Evolutionary conservation across 2,888 invertebrate genomes (phyloP).

Genomic region (Calliscelio sp.): DNA sequence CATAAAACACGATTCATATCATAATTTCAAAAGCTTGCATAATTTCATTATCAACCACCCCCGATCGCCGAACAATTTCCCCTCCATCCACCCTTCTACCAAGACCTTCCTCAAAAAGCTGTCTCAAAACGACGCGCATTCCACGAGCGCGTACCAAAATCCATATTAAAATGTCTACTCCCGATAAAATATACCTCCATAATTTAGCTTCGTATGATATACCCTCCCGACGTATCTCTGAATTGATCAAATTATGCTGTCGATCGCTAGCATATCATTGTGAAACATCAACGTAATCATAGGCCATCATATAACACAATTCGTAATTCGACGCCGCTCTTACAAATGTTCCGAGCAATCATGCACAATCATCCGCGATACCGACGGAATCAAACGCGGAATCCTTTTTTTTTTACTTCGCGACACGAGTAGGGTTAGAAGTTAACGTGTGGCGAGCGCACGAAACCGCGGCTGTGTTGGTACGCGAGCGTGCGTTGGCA

Average conservation of each 20-base stretch:
- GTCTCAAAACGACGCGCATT: slow-evolving; percentile 27
- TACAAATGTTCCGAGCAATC: slow-evolving; percentile 52
- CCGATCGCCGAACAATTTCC: slow-evolving; percentile 30
- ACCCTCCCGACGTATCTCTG: background rate
- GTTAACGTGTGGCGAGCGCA: slow-evolving; percentile 2
- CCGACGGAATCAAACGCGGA: slow-evolving; percentile 19
- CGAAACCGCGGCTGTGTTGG: background rate
- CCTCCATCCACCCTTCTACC: too few relatives aligned
- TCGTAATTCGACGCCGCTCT: slow-evolving; percentile 29
- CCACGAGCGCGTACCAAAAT: slow-evolving; percentile 18
- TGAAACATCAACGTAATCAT: slow-evolving; percentile 27
- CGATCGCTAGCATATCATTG: slow-evolving; percentile 31
- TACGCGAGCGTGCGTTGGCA: slow-evolving; percentile 70
- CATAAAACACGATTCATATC: slow-evolving; percentile 23
- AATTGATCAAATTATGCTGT: slow-evolving; percentile 34
- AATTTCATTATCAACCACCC: slow-evolving; percentile 37
- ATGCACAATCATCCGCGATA: slow-evolving; percentile 42
- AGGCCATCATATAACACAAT: slow-evolving; percentile 23
- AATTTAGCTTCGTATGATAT: slow-evolving; percentile 28
- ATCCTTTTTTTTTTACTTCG: slow-evolving; percentile 52
- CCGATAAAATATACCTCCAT: slow-evolving; percentile 31
- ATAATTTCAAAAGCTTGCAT: slow-evolving; percentile 9
- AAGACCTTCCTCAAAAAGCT: background rate
- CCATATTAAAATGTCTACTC: slow-evolving; percentile 15
- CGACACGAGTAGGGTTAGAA: slow-evolving; percentile 26